phyloP scores from a whole-genome alignment of 2,888 invertebrate species.

The Torymus texanus region DNA sequence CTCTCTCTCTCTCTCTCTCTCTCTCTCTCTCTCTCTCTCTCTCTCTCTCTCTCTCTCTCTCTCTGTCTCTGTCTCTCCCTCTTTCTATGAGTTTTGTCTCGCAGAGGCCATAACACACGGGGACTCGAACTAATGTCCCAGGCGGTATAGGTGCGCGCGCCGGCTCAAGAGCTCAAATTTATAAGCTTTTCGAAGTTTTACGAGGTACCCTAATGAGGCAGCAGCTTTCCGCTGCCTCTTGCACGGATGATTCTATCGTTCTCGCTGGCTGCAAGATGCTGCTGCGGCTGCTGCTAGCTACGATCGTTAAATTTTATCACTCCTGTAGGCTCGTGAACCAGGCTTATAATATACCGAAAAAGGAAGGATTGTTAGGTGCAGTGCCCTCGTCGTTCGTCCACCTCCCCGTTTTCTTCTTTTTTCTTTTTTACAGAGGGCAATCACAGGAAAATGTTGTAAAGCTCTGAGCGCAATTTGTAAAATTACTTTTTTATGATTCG shows the following conservation, averaged over 20 bases:
- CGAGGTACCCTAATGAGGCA: slow-evolving; percentile 28
- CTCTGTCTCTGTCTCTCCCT: background rate
- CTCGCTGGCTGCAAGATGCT: background rate
- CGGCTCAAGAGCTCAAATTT: slow-evolving; percentile 21
- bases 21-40: background rate
- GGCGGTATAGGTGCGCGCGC: too few species aligned
- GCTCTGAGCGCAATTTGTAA: background rate
- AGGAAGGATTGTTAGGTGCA: background rate
- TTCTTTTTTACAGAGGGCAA: background rate
- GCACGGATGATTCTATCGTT: slow-evolving; percentile 18
- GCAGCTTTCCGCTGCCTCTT: background rate
- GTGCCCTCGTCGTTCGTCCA: background rate
- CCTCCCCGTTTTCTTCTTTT: background rate
- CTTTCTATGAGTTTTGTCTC: too few species aligned
- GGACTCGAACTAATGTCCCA: too few species aligned
- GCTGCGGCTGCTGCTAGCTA: background rate
- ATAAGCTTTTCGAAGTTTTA: slow-evolving; percentile 33
- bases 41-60: background rate
- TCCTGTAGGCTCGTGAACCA: slow-evolving; percentile 6
- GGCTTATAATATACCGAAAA: slow-evolving; percentile 2
- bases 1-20: background rate
- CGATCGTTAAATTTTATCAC: slow-evolving; percentile 32
- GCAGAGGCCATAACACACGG: too few species aligned
- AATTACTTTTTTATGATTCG: slow-evolving; percentile 6
- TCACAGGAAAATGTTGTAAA: slow-evolving; percentile 11